Conservation (phyloP, 2,888 invertebrate species). For the Hetaerina titia region DNA sequence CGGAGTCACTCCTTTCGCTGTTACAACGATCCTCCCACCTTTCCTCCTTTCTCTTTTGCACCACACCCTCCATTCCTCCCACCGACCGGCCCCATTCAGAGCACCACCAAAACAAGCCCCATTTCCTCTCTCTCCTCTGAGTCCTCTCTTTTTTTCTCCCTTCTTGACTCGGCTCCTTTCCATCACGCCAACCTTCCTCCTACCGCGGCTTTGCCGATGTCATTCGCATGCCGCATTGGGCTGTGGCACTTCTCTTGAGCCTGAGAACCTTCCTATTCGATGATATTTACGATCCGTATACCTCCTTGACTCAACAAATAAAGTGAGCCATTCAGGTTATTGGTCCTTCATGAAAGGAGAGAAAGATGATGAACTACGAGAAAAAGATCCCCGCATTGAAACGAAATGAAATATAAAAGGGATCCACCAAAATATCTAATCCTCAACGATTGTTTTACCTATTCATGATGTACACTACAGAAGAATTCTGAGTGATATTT, state of each 20-base stretch:
- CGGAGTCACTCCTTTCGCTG: neutral
- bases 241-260: neutral
- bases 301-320: neutral
- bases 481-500: too few relatives aligned
- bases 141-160: neutral
- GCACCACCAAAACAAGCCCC: neutral
- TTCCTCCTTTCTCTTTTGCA: neutral
- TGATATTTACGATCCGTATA: neutral
- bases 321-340: too few relatives aligned
- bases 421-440: too few relatives aligned
- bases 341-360: too few relatives aligned
- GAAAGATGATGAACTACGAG: too few relatives aligned
- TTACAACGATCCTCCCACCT: neutral
- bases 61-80: neutral
- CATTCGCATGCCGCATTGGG: neutral
- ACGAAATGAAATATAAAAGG: too few relatives aligned
- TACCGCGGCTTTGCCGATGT: neutral
- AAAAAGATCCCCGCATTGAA: too few relatives aligned
- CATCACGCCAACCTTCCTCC: neutral
- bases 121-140: neutral
- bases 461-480: too few relatives aligned
- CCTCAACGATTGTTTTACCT: too few relatives aligned
- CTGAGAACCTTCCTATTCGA: conserved; percentile 1
- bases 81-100: too few relatives aligned
- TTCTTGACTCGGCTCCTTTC: neutral